phyloP scores from a whole-genome alignment of 92 coral and sea anemone genomes.

The Epizoanthus fatuus region DNA sequence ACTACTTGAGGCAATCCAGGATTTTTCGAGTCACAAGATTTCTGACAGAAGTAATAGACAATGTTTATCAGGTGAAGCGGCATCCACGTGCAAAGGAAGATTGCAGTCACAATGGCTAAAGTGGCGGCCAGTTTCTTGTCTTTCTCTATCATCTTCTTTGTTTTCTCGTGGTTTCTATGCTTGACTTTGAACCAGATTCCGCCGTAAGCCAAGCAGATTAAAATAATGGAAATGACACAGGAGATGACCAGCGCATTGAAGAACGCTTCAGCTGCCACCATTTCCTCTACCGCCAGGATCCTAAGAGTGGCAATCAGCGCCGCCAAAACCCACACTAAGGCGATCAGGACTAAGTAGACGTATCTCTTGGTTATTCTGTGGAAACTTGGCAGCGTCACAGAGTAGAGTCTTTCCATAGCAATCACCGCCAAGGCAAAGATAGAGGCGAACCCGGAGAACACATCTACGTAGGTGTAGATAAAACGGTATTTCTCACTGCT shows the following conservation, averaged over 20 bases:
- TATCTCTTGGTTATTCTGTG: constrained; percentile 35
- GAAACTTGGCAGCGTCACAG: constrained; percentile 40
- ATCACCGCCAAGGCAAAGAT: constrained; percentile 41
- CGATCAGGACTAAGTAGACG: constrained; percentile 6
- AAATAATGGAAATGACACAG: background rate
- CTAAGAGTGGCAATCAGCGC: constrained; percentile 20
- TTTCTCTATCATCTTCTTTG: constrained; percentile 40
- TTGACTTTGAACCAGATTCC: constrained; percentile 42
- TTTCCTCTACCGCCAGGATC: background rate
- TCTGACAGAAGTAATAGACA: constrained; percentile 23
- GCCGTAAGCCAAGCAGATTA: constrained; percentile 33
- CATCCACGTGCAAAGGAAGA: constrained; percentile 31
- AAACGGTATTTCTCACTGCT: constrained; percentile 10
- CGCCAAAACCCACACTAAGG: constrained; percentile 31
- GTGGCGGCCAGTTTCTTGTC: constrained; percentile 48
- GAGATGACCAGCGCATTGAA: constrained; percentile 26
- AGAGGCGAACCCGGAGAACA: constrained; percentile 45
- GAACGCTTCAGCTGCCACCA: background rate
- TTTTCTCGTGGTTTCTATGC: constrained; percentile 48
- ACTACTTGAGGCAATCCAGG: constrained; percentile 28
- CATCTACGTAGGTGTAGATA: constrained; percentile 39
- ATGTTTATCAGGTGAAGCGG: constrained; percentile 38
- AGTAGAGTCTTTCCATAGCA: constrained; percentile 34
- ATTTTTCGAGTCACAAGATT: background rate
- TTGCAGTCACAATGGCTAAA: constrained; percentile 28